Evolutionary conservation across 2,888 invertebrate genomes (phyloP).

Genomic region (Nezara viridula): DNA sequence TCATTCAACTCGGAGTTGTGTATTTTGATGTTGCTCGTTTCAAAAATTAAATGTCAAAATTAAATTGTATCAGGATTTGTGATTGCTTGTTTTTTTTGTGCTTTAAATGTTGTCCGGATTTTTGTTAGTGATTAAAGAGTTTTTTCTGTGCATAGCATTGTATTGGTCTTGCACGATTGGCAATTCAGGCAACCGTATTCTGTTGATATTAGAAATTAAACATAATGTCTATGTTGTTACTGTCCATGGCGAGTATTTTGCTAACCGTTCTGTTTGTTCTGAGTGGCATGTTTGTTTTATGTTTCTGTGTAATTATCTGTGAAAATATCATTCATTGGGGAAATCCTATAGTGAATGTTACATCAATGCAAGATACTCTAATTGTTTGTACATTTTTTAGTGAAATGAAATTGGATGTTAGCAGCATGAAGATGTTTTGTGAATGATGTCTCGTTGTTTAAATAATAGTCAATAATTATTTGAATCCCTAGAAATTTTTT

Average conservation of each 20-base stretch:
- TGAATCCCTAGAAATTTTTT: background rate
- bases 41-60: background rate
- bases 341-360: background rate
- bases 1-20: background rate
- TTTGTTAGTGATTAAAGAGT: background rate
- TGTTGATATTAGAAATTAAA: background rate
- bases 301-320: background rate
- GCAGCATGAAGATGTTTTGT: background rate
- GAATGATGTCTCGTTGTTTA: background rate
- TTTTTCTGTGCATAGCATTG: background rate
- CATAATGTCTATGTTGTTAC: background rate
- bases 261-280: background rate
- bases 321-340: no score
- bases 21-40: conserved; percentile 34
- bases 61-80: background rate
- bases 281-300: background rate
- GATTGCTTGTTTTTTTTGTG: background rate
- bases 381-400: background rate
- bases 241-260: background rate
- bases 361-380: background rate
- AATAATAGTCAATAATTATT: background rate
- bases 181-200: background rate
- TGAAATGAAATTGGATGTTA: conserved; percentile 11
- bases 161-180: background rate
- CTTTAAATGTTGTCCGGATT: background rate